These are phyloP conservation scores for Heliconius erato DNA, from an alignment of 2,888 invertebrate species.

Conservation along the genomic window DNA sequence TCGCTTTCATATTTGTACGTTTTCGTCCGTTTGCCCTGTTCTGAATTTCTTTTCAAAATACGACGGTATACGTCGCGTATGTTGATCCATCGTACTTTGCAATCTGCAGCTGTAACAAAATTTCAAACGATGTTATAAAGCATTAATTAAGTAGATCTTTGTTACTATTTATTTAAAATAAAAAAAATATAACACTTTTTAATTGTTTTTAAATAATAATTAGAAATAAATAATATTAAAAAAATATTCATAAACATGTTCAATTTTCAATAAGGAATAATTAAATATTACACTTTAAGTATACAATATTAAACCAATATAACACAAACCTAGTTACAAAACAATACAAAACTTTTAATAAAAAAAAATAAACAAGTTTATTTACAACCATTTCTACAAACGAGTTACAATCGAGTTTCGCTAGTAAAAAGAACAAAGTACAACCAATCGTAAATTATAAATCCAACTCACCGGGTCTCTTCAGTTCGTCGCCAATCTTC, in stretches of 20 bases:
- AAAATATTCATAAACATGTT: too few relatives aligned
- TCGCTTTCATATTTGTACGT: slow-evolving; percentile 76
- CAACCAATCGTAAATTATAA: slow-evolving; percentile 60
- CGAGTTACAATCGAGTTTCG: slow-evolving; percentile 35
- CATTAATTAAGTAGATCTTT: neutral
- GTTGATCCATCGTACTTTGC: slow-evolving; percentile 80
- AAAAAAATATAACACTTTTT: neutral
- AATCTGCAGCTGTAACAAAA: slow-evolving; percentile 70
- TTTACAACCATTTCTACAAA: neutral
- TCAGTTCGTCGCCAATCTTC: slow-evolving; percentile 77
- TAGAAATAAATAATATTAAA: too few relatives aligned
- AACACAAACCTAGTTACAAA: neutral
- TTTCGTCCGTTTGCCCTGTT: slow-evolving; percentile 57
- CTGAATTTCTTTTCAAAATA: slow-evolving; percentile 67
- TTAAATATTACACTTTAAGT: too few relatives aligned
- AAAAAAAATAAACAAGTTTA: too few relatives aligned
- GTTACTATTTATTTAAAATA: neutral
- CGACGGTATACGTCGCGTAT: slow-evolving; percentile 79
- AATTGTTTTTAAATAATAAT: too few relatives aligned
- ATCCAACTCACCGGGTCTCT: slow-evolving; percentile 71
- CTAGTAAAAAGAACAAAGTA: slow-evolving; percentile 37
- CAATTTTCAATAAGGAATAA: too few relatives aligned
- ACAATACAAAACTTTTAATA: neutral
- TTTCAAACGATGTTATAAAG: neutral
- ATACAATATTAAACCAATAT: too few relatives aligned